Evolutionary conservation across 2,113 vertebrate species (phyloP).

Genomic region (Mirounga angustirostris): DNA sequence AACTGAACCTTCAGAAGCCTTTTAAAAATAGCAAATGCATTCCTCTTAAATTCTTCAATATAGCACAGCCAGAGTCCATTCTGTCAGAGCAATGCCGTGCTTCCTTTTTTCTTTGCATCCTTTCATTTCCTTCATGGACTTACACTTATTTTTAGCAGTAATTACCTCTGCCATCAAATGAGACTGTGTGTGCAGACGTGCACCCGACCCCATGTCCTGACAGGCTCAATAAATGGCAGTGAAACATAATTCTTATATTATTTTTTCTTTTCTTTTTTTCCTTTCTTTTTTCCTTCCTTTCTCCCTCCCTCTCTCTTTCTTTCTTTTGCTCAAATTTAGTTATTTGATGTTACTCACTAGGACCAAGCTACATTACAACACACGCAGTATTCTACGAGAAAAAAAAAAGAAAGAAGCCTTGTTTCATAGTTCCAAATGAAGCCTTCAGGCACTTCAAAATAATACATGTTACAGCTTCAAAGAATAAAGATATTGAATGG

Average conservation of each 20-base stretch:
- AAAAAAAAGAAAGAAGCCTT: neutral
- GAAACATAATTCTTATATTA: neutral
- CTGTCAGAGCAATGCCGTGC: neutral
- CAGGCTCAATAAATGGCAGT: neutral
- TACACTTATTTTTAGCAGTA: neutral
- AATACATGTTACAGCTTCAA: neutral
- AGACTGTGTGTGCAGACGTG: neutral
- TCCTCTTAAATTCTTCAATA: neutral
- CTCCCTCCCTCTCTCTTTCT: too few species aligned
- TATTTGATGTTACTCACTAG: constrained; percentile 42
- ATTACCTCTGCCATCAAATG: neutral
- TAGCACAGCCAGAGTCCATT: neutral
- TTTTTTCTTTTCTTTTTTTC: neutral
- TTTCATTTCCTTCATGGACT: neutral
- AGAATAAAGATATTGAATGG: neutral
- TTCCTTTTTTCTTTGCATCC: neutral
- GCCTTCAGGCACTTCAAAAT: neutral
- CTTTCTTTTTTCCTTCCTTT: too few species aligned
- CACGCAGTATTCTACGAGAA: neutral
- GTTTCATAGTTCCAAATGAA: constrained; percentile 39
- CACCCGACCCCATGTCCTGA: neutral
- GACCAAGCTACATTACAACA: neutral
- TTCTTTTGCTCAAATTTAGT: neutral
- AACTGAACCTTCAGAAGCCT: neutral
- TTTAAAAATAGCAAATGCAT: neutral